These are phyloP conservation scores for Tenthredo amoena DNA, from an alignment of 2,888 invertebrate species.

Conservation along the genomic window DNA sequence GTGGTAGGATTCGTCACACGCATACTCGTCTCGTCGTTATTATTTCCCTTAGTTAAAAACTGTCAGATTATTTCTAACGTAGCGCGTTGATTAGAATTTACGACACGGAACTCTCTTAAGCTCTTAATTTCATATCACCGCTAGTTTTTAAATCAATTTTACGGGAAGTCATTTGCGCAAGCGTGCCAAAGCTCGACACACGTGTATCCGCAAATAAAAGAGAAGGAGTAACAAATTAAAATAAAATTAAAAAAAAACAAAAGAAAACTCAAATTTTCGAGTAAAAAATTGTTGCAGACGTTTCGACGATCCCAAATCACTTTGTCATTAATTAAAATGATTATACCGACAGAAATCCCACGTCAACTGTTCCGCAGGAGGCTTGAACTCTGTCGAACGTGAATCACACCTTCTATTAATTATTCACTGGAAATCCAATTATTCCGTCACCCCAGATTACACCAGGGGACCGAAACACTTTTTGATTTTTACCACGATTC, in stretches of 20 bases:
- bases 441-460: slow-evolving; percentile 6
- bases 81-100: slow-evolving; percentile 37
- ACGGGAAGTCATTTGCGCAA: slow-evolving; percentile 40
- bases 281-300: slow-evolving; percentile 14
- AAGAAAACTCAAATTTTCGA: neutral
- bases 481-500: neutral
- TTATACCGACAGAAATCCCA: neutral
- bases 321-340: neutral
- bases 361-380: neutral
- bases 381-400: slow-evolving; percentile 12
- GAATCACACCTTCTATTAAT: slow-evolving; percentile 36
- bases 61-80: slow-evolving; percentile 23
- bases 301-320: neutral
- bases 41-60: neutral
- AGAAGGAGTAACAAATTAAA: neutral
- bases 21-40: slow-evolving; percentile 7
- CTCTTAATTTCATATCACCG: slow-evolving; percentile 32
- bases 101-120: slow-evolving; percentile 7
- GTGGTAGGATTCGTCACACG: neutral
- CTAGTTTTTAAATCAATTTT: slow-evolving; percentile 36
- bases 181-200: slow-evolving; percentile 23
- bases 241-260: neutral
- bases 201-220: neutral
- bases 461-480: slow-evolving; percentile 5
- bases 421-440: slow-evolving; percentile 50